Evolutionary conservation across 1,140 invertebrate species (phyloP), one percentile per base, ranked within the genome.

Genomic region (Idris sp.): DNA sequence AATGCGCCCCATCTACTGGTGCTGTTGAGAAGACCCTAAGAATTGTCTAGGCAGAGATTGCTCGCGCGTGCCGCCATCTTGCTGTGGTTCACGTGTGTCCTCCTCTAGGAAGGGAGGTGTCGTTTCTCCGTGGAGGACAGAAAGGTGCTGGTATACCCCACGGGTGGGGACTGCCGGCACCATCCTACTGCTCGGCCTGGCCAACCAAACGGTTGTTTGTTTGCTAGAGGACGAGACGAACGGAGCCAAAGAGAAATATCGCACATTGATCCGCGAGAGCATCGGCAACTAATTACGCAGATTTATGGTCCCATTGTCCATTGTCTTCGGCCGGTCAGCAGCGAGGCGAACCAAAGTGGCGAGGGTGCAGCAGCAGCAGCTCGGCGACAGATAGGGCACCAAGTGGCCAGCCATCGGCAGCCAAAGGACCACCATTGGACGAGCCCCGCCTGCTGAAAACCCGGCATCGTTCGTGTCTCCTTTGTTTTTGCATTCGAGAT

Each of bases 241-340:
- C 48, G 22, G 84, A 85, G 76, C 41, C 40, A 33, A 68, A 38
- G 59, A 71, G 84, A 87, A 74, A 74, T 85, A 88, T 87, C 84
- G 85, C 83, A 82, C 84, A 83, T 86, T 83, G 85, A 87, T 87
- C 84, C 86, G 79, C 82, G 79, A 80, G 81, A 79, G 83, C 84
- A 87, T 86, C 85, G 88, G 89, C 89, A 90, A 90, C 89, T 90
- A 90, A 90, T 90, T 90, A 90, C 89, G 87, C 88, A 90, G 89
- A 90, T 90, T 90, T 90, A 90, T 90, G 89, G 89, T 84, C 86
- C 89, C 86, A 90, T 90, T 90, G 89, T 90, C 88, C 89, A 90
- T 90, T 90, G 89, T 90, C 87, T 89, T 81, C 51, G 49, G 53
- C 40, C 53, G 71, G 61, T 69, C 71, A 73, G 64, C 72, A 58